Percentiles rank a stretch among this genome's conserved stretches.
Conservation (phyloP, 2,888 invertebrate genomes). For the Dynastes hyllus region DNA sequence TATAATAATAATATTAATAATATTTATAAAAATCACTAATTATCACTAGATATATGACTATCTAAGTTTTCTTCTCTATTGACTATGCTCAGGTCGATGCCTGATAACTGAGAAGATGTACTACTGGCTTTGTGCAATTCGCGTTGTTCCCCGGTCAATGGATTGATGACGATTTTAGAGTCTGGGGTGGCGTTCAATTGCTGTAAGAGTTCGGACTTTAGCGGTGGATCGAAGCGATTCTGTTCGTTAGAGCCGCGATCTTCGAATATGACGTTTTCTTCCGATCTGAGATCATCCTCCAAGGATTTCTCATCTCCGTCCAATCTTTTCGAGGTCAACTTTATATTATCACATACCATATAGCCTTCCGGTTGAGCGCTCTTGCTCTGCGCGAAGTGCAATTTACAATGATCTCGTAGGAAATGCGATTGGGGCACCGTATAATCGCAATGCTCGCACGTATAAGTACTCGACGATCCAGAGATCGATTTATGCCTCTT, state of each 20-base stretch:
- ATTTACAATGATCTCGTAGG: slow-evolving; percentile 84
- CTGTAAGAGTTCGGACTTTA: slow-evolving; percentile 60
- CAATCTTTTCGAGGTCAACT: slow-evolving; percentile 73
- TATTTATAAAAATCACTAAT: slow-evolving; percentile 56
- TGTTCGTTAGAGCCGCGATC: slow-evolving; percentile 61
- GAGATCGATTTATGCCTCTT: slow-evolving; percentile 81
- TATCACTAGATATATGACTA: slow-evolving; percentile 69
- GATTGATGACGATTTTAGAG: slow-evolving; percentile 68
- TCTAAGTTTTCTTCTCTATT: slow-evolving; percentile 51
- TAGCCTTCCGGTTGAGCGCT: slow-evolving; percentile 76
- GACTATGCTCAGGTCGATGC: slow-evolving; percentile 54
- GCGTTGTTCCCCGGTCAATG: slow-evolving; percentile 68
- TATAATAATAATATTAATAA: slow-evolving; percentile 28
- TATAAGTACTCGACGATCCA: slow-evolving; percentile 75
- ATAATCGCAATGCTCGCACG: slow-evolving; percentile 89
- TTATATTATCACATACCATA: slow-evolving; percentile 76
- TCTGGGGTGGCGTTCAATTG: slow-evolving; percentile 68
- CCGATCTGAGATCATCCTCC: slow-evolving; percentile 56
- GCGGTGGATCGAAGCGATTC: slow-evolving; percentile 61
- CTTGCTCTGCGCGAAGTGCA: slow-evolving; percentile 81
- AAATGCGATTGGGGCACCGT: slow-evolving; percentile 83
- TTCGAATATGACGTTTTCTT: slow-evolving; percentile 62
- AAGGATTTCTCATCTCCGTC: slow-evolving; percentile 62
- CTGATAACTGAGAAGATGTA: slow-evolving; percentile 50
- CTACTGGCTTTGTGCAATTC: slow-evolving; percentile 61